Evolutionary conservation across 2,113 vertebrate species (phyloP).

Genomic region (Porphyrio hochstetteri): DNA sequence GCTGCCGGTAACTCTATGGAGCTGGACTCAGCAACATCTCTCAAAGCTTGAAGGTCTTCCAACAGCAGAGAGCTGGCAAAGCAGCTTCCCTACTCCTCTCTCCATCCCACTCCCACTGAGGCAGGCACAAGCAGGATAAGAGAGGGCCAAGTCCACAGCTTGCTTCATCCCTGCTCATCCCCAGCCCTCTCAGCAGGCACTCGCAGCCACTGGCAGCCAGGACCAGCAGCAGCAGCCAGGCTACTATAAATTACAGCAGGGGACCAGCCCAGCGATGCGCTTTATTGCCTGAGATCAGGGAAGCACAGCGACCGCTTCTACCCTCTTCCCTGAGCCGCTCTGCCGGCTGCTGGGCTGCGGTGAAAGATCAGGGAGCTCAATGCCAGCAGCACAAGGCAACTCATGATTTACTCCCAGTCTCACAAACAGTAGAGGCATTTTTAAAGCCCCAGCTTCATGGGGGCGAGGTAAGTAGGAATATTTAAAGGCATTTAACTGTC

Average conservation of each 20-base stretch:
- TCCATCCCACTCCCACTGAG: conserved; percentile 11
- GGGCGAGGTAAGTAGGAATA: not conserved
- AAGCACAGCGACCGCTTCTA: not conserved
- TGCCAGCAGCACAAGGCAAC: not conserved
- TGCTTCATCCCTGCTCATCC: conserved; percentile 35
- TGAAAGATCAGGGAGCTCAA: not conserved
- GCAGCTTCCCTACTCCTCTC: not conserved
- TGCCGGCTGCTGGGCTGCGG: not conserved
- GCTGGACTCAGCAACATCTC: not conserved
- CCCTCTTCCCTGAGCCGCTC: not conserved
- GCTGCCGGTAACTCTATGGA: not conserved
- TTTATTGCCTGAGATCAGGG: not conserved
- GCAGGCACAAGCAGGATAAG: not conserved
- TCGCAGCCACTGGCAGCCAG: not conserved
- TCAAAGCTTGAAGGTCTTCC: conserved; percentile 27
- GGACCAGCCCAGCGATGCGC: not conserved
- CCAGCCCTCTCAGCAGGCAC: conserved; percentile 48
- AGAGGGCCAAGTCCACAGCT: conserved; percentile 48
- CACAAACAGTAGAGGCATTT: not conserved
- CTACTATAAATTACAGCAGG: not conserved
- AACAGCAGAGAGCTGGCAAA: conserved; percentile 23
- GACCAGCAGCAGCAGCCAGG: not conserved
- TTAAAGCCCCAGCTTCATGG: not conserved
- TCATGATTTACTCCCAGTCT: not conserved
- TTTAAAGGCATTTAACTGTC: not conserved